These are phyloP conservation scores for Crax fasciolata DNA, from an alignment of 2,797 vertebrate genomes.

Conservation along the genomic window DNA sequence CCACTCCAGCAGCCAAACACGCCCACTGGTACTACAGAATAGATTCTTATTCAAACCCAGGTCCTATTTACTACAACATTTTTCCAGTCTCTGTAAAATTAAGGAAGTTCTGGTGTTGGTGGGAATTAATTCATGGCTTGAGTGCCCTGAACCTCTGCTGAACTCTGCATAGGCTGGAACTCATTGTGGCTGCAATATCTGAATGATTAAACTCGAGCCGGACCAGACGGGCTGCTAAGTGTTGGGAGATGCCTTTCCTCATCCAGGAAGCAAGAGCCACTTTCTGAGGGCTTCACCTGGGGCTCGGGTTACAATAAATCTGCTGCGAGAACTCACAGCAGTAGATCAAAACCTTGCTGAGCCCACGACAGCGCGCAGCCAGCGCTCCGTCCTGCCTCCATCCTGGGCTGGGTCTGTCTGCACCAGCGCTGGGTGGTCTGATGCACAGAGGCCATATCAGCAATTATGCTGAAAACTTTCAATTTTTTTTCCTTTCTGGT, in stretches of 20 bases:
- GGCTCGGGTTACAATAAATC: not conserved
- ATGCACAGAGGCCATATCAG: rapidly evolving
- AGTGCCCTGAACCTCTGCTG: not conserved
- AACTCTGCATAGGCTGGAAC: conserved; percentile 7
- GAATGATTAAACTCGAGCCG: rapidly evolving
- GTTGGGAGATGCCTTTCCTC: not conserved
- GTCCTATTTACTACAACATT: not conserved
- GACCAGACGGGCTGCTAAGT: not conserved
- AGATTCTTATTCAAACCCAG: not conserved
- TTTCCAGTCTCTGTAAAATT: not conserved
- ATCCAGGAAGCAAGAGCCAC: not conserved
- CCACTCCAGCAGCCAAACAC: not conserved
- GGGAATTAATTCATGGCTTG: not conserved
- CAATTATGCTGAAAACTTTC: not conserved
- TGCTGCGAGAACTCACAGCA: not conserved
- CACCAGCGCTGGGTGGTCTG: not conserved
- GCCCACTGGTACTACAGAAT: not conserved
- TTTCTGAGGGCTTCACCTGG: not conserved
- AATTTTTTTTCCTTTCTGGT: not conserved
- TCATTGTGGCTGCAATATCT: not conserved
- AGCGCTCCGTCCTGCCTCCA: rapidly evolving
- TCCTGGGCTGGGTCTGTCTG: not conserved
- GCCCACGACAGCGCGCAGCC: rapidly evolving
- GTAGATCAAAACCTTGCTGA: not conserved
- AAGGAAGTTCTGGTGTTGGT: not conserved